phyloP scores from a whole-genome alignment of 92 coral and sea anemone species.

The Epizoanthus stellaris region DNA sequence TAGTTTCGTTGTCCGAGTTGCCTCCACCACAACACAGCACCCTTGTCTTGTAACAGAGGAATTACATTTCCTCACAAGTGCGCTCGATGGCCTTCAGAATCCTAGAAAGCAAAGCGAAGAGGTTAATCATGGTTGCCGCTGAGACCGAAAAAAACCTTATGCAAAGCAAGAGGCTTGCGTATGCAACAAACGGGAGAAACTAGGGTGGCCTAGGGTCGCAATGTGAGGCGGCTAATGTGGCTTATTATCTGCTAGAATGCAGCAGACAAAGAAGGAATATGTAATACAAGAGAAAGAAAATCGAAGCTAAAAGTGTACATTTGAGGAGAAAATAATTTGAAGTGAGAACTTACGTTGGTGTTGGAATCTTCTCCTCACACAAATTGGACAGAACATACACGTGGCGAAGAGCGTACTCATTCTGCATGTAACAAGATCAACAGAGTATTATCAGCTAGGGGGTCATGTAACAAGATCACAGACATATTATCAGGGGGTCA shows the following conservation, averaged over 20 bases:
- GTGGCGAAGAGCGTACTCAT: constrained; percentile 94
- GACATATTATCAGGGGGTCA: too few relatives aligned
- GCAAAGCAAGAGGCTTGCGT: too few relatives aligned
- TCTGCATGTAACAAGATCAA: constrained; percentile 53
- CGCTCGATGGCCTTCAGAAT: constrained; percentile 55
- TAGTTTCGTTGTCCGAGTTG: too few relatives aligned
- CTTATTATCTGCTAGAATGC: too few relatives aligned
- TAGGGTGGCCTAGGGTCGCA: too few relatives aligned
- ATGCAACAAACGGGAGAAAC: too few relatives aligned
- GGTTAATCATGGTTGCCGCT: background rate
- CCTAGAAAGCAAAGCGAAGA: constrained; percentile 30
- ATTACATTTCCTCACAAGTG: constrained; percentile 31
- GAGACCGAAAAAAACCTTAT: too few relatives aligned
- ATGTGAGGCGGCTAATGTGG: too few relatives aligned
- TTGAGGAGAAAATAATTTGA: background rate
- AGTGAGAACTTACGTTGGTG: constrained; percentile 61
- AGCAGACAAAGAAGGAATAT: background rate
- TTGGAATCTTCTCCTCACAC: constrained; percentile 84
- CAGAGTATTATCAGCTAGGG: too few relatives aligned
- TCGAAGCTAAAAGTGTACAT: background rate
- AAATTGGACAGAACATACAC: constrained; percentile 86
- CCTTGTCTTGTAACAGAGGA: too few relatives aligned
- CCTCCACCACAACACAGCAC: too few relatives aligned
- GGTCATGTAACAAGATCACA: too few relatives aligned
- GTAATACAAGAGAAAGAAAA: background rate